Base-by-base conservation (phyloP, 2,113 vertebrate species). In the Diphyllodes magnificus region DNA sequence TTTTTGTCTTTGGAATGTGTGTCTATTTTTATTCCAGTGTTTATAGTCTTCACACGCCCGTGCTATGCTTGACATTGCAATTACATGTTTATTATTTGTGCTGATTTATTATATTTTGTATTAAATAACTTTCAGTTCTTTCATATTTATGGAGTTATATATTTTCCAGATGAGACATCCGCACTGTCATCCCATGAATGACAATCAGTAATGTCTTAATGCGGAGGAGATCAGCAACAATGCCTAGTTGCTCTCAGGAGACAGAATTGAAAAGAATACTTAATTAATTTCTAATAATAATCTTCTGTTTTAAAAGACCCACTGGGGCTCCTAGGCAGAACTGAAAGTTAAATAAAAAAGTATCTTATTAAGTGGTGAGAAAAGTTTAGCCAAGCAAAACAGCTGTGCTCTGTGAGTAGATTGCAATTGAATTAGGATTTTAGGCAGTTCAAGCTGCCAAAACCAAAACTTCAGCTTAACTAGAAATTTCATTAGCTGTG, bases 271-370 rank as follows among this genome's bases (percentile, higher is more conserved):
- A 97, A 97, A 95, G 94, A 97, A 97, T 97, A 94, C 79, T 95
- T 97, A 96, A 97, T 96, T 97, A 97, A 97, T 97, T 97, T 96
- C 96, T 95, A 96, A 96, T 97, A 97, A 96, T 97, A 97, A 96
- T 96, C 86, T 93, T 96, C 87, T 96, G 86, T 95, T 97, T 96
- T 91, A 93, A 70, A 94, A 95, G 73, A 92, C 80, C 89, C 88
- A 51, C 50, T 94, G 96, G 95, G 96, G 73, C 92, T 97, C 57
- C 91, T 91, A 83, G 81, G 57, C 88, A 94, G 82, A 96, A 81
- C 69, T 91, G 92, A 94, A 96, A 96, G 92, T 97, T 97, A 97
- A 97, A 97, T 97, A 97, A 96, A 93, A 94, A 97, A 96, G 45
- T 94, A 73, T 90, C 82, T 60, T 97, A 93, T 95, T 97, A 97